Base-by-base conservation (phyloP, 2,797 vertebrate genomes). In the Hipposideros larvatus region DNA sequence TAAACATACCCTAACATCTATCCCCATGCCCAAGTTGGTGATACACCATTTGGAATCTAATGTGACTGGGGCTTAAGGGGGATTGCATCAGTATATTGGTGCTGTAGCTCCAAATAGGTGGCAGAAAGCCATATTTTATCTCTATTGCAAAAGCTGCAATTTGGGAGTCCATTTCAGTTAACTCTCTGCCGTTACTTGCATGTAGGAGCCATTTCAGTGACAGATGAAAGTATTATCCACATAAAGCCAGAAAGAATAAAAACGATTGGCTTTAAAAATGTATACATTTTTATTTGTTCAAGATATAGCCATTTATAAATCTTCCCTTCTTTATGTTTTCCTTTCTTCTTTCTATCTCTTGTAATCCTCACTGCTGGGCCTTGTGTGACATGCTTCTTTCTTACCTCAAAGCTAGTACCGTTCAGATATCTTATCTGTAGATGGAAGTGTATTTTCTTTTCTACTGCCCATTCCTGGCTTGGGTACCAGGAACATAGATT, bases 111-210 rank as follows among this genome's bases (percentile, higher is more conserved):
- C 66, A 84, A 93, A 77, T 14, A 19, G 93, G 37, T 73, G 86
- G 53, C 87, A 91, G 92, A 96, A 84, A 97, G 57, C 37, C 63
- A n/a, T 88, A 59, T 90, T 96, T 96, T 96, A 88, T 78, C 80
- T 94, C 90, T 77, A 93, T n/a, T 96, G 80, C 79, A 96, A 78
- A 96, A 93, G 78, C 4, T 96, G 91, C 68, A 91, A 55, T 94
- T 89, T 96, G 83, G 78, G 87, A 97, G 63, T 24, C 61, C 65
- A 70, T 92, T 96, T 89, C 55, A 11, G 83, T 74, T 71, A 96
- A 91, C 82, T 55, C 79, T 83, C 71, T 95, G 65, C 83, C 4
- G 0, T 82, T 95, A 57, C n/a, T 90, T 89, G 53, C 66, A 24
- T 83, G 34, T 53, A 57, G 71, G 51, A 93, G 51, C 63, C 79